Conservation (phyloP, 2,888 invertebrate species). For the Cantharis rufa region DNA sequence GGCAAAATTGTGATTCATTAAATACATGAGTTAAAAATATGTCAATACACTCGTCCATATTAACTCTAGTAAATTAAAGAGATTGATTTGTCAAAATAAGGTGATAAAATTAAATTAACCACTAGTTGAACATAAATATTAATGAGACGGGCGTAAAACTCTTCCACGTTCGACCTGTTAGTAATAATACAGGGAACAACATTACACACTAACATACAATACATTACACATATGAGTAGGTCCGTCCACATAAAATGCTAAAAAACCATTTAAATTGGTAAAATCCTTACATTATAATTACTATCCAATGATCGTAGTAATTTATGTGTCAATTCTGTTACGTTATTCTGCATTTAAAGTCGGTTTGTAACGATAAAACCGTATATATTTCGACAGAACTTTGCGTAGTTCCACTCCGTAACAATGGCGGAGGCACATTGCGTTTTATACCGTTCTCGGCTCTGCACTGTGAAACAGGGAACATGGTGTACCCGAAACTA, state of each 20-base stretch:
- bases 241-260: constrained; percentile 1
- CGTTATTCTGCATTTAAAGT: constrained; percentile 80
- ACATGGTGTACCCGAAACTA: constrained; percentile 57
- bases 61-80: not conserved
- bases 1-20: not conserved
- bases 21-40: constrained; percentile 6
- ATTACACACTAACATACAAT: constrained; percentile 1
- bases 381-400: constrained; percentile 55
- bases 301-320: constrained; percentile 95
- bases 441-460: constrained; percentile 56
- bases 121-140: not conserved
- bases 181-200: not conserved
- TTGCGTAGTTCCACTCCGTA: constrained; percentile 55
- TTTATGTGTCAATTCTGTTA: constrained; percentile 91
- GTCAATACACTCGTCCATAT: constrained; percentile 11
- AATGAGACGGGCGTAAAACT: not conserved
- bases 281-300: constrained; percentile 94
- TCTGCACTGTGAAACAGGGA: constrained; percentile 57
- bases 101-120: not conserved
- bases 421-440: constrained; percentile 59
- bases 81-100: not conserved
- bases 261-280: constrained; percentile 37
- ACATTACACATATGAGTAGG: not conserved
- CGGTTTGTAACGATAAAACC: constrained; percentile 57
- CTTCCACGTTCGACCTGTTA: not conserved